Evolutionary conservation across 2,797 vertebrate species (phyloP).

Genomic region (Borostomias antarcticus): DNA sequence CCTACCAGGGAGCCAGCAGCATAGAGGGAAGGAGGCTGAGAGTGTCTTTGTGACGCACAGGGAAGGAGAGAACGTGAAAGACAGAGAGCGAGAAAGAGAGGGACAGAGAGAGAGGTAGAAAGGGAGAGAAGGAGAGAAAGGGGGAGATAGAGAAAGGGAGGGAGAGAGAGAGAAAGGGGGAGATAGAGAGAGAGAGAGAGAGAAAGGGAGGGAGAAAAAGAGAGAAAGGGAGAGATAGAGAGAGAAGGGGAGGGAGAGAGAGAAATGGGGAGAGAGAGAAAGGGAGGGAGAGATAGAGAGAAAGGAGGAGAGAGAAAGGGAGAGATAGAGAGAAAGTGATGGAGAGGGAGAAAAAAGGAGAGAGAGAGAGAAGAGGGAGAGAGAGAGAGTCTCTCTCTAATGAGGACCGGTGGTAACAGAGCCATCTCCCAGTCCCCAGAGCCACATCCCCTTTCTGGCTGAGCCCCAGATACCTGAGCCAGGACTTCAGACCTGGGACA

Average conservation of each 20-base stretch:
- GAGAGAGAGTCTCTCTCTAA: conserved; percentile 1
- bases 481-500: background rate
- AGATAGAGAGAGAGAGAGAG: background rate
- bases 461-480: background rate
- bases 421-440: conserved; percentile 1
- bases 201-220: background rate
- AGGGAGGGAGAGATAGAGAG: too few relatives aligned
- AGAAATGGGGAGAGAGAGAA: too few relatives aligned
- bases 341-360: background rate
- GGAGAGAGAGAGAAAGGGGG: background rate
- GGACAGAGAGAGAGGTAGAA: background rate
- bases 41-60: too few relatives aligned
- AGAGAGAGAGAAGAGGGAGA: background rate
- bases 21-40: too few relatives aligned
- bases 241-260: too few relatives aligned
- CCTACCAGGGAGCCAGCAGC: too few relatives aligned
- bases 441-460: background rate
- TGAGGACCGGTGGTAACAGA: conserved; percentile 10
- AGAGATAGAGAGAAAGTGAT: background rate
- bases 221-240: background rate
- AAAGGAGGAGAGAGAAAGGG: background rate
- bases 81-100: too few relatives aligned
- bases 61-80: too few relatives aligned
- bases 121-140: background rate
- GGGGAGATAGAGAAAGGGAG: background rate